A percentile compares a stretch with the other conserved stretches of the same genome.
These are phyloP conservation scores for Dicyrtomina minuta DNA, from an alignment of 2,888 invertebrate genomes.

Conservation along the genomic window DNA sequence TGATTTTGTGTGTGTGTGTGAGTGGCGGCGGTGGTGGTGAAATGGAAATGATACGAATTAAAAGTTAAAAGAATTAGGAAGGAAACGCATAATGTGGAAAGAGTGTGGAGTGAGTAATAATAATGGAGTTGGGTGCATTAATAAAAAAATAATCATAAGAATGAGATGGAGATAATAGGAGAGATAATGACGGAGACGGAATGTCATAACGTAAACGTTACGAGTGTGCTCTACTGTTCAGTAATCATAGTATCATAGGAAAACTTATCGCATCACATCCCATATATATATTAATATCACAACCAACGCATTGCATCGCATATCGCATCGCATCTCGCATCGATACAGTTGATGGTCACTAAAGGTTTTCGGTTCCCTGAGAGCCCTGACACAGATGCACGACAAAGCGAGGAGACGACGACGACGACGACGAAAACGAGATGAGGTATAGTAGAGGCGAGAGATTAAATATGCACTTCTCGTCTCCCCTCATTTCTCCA, in stretches of 20 bases:
- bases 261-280: no score
- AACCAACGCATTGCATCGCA: no score
- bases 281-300: no score
- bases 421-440: no score
- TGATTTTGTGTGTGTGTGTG: neutral
- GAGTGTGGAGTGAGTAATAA: neutral
- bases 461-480: no score
- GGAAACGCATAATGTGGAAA: neutral
- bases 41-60: neutral
- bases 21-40: neutral
- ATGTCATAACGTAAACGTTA: no score
- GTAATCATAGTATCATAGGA: no score
- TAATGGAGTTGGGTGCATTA: neutral
- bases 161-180: no score
- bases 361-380: constrained; percentile 35
- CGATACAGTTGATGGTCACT: constrained; percentile 45
- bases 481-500: no score
- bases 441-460: no score
- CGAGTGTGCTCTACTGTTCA: neutral
- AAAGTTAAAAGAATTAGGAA: neutral
- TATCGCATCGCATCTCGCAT: constrained; percentile 24
- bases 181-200: constrained; percentile 1
- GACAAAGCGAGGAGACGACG: constrained; percentile 39
- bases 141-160: no score
- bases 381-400: constrained; percentile 45